These are phyloP conservation scores for Sinodicranocentrus sp. DNA, from an alignment of 2,888 invertebrate genomes.

Conservation along the genomic window DNA sequence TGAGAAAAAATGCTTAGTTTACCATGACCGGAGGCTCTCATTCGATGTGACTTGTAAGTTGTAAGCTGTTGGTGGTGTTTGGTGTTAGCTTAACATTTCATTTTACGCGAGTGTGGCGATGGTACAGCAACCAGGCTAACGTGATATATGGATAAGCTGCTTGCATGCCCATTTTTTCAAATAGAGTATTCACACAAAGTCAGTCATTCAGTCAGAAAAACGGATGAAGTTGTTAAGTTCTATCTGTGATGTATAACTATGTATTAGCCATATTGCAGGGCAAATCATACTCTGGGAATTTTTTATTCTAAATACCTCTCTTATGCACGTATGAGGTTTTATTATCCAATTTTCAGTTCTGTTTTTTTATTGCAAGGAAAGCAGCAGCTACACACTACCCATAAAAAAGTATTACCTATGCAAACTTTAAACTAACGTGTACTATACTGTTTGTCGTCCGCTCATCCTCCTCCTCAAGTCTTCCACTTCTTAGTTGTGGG, in stretches of 20 bases:
- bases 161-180: neutral
- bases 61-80: slow-evolving; percentile 1
- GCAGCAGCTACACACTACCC: neutral
- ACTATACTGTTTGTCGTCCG: neutral
- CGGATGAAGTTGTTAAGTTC: slow-evolving; percentile 19
- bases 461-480: neutral
- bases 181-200: slow-evolving; percentile 16
- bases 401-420: no score
- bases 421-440: no score
- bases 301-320: neutral
- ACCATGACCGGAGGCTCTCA: slow-evolving; percentile 55
- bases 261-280: neutral
- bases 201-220: slow-evolving; percentile 25
- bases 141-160: slow-evolving; percentile 37
- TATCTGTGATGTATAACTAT: neutral
- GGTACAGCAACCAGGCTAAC: neutral
- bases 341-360: slow-evolving; percentile 7
- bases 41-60: neutral
- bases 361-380: neutral
- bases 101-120: slow-evolving; percentile 1
- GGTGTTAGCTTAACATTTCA: slow-evolving; percentile 22
- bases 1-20: slow-evolving; percentile 43
- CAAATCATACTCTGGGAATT: neutral
- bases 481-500: slow-evolving; percentile 34
- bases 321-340: neutral